Evolutionary conservation across 2,113 vertebrate genomes (phyloP).

Genomic region (Lasiurus borealis): DNA sequence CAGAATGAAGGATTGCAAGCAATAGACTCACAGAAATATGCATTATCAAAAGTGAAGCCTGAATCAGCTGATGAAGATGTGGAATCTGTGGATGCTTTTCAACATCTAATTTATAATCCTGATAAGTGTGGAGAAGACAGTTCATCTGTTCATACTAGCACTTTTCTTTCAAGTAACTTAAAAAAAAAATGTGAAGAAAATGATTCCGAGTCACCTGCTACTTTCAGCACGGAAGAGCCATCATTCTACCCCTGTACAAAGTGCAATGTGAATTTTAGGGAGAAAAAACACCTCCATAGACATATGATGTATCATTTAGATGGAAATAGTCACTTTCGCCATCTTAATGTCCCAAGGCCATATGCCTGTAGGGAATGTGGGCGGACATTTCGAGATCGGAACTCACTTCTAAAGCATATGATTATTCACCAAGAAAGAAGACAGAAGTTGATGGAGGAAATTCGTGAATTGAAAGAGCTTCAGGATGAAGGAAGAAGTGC

Average conservation of each 20-base stretch:
- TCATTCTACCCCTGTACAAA: constrained; percentile 95
- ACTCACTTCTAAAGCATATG: constrained; percentile 95
- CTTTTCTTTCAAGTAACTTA: constrained; percentile 88
- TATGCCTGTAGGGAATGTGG: constrained; percentile 97
- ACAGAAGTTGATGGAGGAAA: constrained; percentile 94
- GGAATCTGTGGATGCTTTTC: constrained; percentile 89
- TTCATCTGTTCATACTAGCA: constrained; percentile 91
- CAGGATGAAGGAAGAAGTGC: constrained; percentile 90
- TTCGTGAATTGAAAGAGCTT: constrained; percentile 93
- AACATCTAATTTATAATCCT: constrained; percentile 90
- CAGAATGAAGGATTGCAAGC: constrained; percentile 89
- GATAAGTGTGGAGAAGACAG: constrained; percentile 90
- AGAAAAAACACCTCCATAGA: constrained; percentile 96
- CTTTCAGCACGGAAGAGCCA: constrained; percentile 92
- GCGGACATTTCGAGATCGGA: constrained; percentile 95
- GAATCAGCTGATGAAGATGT: constrained; percentile 89
- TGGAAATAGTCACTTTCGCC: constrained; percentile 95
- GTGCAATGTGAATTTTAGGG: constrained; percentile 96
- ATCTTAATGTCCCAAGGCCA: constrained; percentile 92
- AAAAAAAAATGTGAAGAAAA: constrained; percentile 91
- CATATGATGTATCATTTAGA: constrained; percentile 99
- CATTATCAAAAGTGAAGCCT: constrained; percentile 88
- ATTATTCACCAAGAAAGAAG: constrained; percentile 95
- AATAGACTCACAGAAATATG: constrained; percentile 86
- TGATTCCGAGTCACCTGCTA: constrained; percentile 89